A percentile compares a stretch with the other conserved stretches of the same genome.
These are phyloP conservation scores for Amblyteles armatorius DNA, from an alignment of 2,888 invertebrate species.

Conservation along the genomic window DNA sequence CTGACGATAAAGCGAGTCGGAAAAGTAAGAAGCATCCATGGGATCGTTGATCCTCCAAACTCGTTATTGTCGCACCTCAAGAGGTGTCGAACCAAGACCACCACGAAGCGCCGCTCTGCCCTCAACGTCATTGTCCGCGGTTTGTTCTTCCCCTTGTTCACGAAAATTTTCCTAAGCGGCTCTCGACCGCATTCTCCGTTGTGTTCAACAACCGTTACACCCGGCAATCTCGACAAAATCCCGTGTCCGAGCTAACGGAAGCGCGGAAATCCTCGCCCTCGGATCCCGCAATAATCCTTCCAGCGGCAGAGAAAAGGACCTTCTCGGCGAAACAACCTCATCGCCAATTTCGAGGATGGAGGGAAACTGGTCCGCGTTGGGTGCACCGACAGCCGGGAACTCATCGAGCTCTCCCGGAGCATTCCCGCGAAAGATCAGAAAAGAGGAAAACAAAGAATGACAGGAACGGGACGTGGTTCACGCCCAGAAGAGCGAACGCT, in stretches of 20 bases:
- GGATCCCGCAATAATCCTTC: slow-evolving; percentile 46
- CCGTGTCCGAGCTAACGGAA: slow-evolving; percentile 47
- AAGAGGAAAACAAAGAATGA: slow-evolving; percentile 8
- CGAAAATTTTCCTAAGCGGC: slow-evolving; percentile 38
- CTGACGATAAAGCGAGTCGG: neutral
- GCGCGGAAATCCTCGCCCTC: slow-evolving; percentile 44
- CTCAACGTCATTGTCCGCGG: slow-evolving; percentile 34
- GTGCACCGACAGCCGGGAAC: slow-evolving; percentile 39
- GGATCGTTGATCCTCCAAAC: slow-evolving; percentile 18
- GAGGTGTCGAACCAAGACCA: slow-evolving; percentile 42
- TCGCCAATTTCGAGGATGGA: slow-evolving; percentile 49
- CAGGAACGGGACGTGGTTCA: slow-evolving; percentile 12
- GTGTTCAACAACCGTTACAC: slow-evolving; percentile 42
- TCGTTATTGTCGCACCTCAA: slow-evolving; percentile 45
- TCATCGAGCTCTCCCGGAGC: slow-evolving; percentile 58
- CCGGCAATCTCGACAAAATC: slow-evolving; percentile 54
- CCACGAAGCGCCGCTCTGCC: slow-evolving; percentile 41
- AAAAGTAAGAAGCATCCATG: slow-evolving; percentile 2
- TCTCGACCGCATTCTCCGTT: slow-evolving; percentile 30
- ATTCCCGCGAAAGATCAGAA: slow-evolving; percentile 8
- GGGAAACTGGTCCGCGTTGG: slow-evolving; percentile 36
- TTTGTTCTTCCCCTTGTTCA: slow-evolving; percentile 10
- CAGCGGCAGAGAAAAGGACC: neutral
- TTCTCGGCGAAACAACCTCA: slow-evolving; percentile 24
- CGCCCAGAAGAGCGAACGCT: slow-evolving; percentile 55